A percentile compares a stretch with the other conserved stretches of the same genome.
Conservation (phyloP, 2,797 vertebrate genomes). For the Phrynocephalus forsythii region DNA sequence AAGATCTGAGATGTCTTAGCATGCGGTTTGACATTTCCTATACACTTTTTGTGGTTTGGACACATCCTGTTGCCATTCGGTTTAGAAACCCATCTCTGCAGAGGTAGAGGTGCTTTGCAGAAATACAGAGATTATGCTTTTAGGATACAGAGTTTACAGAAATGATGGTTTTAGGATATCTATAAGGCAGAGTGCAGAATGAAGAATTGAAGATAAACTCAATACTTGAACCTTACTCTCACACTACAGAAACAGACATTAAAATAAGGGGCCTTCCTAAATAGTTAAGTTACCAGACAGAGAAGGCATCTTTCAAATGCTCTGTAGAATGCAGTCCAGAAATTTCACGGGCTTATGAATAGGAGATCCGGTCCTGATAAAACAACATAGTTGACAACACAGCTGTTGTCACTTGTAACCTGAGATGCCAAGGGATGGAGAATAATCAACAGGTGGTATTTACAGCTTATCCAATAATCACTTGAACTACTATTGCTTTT, state of each 20-base stretch:
- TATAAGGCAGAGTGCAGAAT: no score
- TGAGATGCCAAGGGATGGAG: constrained; percentile 54
- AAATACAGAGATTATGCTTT: no score
- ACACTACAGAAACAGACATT: not conserved
- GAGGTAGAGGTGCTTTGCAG: no score
- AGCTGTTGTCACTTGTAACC: constrained; percentile 54
- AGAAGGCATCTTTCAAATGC: constrained; percentile 21
- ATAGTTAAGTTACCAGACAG: not conserved
- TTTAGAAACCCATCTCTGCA: no score
- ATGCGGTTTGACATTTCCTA: no score
- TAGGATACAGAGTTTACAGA: no score
- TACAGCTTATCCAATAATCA: constrained; percentile 40
- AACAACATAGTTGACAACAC: constrained; percentile 49
- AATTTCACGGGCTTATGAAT: constrained; percentile 56
- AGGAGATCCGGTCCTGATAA: constrained; percentile 65
- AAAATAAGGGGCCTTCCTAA: constrained; percentile 15
- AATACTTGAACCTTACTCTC: no score
- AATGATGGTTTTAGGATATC: no score
- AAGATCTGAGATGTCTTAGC: no score
- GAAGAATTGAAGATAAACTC: no score
- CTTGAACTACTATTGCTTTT: constrained; percentile 64
- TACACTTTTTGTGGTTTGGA: no score
- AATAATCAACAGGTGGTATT: constrained; percentile 51
- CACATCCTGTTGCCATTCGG: no score
- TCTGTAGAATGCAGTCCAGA: constrained; percentile 32